Conservation (phyloP, 2,113 vertebrate genomes). For the Glaucidium brasilianum region DNA sequence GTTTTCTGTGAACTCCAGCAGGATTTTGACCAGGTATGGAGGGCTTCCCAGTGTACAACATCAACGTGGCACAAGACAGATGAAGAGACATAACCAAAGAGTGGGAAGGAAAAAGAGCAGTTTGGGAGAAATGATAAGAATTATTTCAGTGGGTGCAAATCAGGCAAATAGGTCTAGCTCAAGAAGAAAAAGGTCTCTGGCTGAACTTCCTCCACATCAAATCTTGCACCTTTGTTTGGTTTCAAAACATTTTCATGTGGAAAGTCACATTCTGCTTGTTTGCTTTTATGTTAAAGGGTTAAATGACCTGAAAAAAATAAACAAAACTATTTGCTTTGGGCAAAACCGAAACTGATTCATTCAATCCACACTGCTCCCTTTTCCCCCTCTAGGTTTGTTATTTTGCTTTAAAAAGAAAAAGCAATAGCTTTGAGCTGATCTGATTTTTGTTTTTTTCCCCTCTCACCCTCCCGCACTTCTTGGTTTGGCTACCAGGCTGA, state of each 20-base stretch:
- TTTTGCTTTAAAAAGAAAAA: constrained; percentile 27
- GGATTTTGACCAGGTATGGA: background rate
- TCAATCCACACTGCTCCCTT: background rate
- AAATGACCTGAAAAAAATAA: constrained; percentile 33
- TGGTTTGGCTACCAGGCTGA: constrained; percentile 53
- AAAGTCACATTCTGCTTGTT: background rate
- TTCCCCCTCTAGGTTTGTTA: background rate
- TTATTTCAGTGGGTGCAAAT: background rate
- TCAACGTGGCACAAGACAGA: background rate
- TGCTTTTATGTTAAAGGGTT: constrained; percentile 24
- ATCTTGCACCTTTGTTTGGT: background rate
- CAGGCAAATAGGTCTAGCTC: background rate
- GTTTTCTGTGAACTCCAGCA: background rate
- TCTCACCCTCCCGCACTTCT: background rate
- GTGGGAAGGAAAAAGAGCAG: rapidly evolving
- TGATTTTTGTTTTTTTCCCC: background rate
- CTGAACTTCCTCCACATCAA: background rate
- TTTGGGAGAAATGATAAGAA: background rate
- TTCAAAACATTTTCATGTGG: background rate
- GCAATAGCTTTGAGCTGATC: background rate
- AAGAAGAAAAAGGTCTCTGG: background rate
- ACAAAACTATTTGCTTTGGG: constrained; percentile 3
- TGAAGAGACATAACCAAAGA: background rate
- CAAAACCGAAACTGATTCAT: background rate
- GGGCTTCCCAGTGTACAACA: background rate